Evolutionary conservation across 2,797 vertebrate species (phyloP).

Genomic region (Cryptoprocta ferox): DNA sequence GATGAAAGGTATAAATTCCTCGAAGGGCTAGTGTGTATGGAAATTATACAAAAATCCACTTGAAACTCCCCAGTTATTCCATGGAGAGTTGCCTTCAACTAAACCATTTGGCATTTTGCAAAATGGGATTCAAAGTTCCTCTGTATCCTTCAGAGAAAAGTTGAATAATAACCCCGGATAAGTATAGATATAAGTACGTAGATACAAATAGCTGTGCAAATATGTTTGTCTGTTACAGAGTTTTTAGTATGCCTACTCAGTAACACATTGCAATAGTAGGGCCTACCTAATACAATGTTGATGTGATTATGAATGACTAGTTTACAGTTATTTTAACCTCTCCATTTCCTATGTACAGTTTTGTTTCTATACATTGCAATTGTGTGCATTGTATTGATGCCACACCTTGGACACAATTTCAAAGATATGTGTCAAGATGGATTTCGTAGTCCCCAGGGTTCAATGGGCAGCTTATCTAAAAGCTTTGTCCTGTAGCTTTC

Average conservation of each 20-base stretch:
- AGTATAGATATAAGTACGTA: not conserved
- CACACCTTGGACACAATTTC: conserved; percentile 32
- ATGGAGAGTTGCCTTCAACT: not conserved
- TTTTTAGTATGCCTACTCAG: not conserved
- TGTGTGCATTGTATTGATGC: not conserved
- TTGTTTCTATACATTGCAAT: not conserved
- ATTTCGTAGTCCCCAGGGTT: not conserved
- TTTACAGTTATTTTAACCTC: not conserved
- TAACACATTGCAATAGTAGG: not conserved
- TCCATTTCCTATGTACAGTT: not conserved
- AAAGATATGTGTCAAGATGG: not conserved
- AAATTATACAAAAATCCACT: not conserved
- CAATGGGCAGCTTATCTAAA: not conserved
- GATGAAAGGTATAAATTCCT: not conserved
- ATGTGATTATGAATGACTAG: not conserved
- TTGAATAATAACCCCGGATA: not conserved
- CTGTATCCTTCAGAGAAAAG: not conserved
- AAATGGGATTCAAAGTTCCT: not conserved
- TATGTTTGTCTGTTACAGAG: not conserved
- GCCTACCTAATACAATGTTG: not conserved
- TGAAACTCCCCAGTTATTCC: not conserved
- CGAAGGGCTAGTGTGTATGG: not conserved
- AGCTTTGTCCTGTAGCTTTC: not conserved
- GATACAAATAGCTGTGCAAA: not conserved
- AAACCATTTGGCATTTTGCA: not conserved